Evolutionary conservation across 2,797 vertebrate genomes (phyloP), one percentile per base, ranked within the genome.

Genomic region (Sarcoramphus papa): DNA sequence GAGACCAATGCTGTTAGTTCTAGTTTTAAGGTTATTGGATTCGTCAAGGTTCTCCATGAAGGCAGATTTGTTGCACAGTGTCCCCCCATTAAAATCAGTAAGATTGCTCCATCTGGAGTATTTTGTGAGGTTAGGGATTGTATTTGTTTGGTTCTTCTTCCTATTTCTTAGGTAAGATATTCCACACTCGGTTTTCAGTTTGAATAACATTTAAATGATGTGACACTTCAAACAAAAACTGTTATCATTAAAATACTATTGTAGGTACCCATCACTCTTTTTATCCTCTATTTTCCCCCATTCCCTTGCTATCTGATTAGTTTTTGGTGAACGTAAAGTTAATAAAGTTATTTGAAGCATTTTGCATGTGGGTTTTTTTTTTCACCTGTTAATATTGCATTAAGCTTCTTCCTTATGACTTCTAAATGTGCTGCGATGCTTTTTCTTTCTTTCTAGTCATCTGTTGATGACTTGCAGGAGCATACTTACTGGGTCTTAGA

Each of bases 351-450:
- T 68, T 86, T 47, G 25, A 65, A 77, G 24, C 9, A 48, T 84
- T 95, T 95, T 80, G 15, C 31, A 10, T 15, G 27, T 54, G 2
- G 5, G 2, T 0, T 0, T 0, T 20, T 7, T 40, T 68, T 72
- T 70, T 31, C 23, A 2, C 11, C 16, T 64, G 12, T 50, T 88
- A 81, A 14, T 69, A 48, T 33, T 78, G 16, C 27, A 19, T 64
- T 85, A n/a, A 56, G 5, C 41, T 53, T 48, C 27, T 90, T 85
- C 15, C 30, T 72, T 88, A 19, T 3, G 10, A 37, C n/a, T 84
- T 65, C 18, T 37, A 28, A 50, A 31, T 50, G 50, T 54, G 8
- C 24, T 57, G 14, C 30, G 50, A 5, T 78, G 33, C 28, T 57
- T 90, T 89, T 57, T 65, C 12, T 65, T 87, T 75, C 31, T 90